These are phyloP conservation scores for Echinops telfairi DNA, from an alignment of 2,113 vertebrate species.

Conservation along the genomic window DNA sequence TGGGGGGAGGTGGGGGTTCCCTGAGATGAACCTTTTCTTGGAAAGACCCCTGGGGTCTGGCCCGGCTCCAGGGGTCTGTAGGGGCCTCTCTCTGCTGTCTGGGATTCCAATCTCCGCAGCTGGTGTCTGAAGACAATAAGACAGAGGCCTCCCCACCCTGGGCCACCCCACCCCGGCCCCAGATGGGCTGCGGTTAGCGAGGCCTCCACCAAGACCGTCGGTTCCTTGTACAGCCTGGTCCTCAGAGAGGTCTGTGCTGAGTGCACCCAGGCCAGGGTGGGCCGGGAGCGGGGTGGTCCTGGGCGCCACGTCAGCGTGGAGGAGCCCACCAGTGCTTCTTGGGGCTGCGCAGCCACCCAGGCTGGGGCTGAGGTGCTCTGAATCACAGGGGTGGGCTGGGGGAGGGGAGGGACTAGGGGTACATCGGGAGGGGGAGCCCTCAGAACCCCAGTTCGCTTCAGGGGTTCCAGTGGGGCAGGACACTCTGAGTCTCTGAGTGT, in stretches of 20 bases:
- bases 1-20: too few relatives aligned
- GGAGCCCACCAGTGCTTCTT: neutral
- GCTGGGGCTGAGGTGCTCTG: neutral
- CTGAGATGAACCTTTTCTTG: slow-evolving; percentile 41
- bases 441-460: neutral
- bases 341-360: neutral
- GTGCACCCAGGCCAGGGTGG: slow-evolving; percentile 61
- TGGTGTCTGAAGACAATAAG: slow-evolving; percentile 76
- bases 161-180: slow-evolving; percentile 79
- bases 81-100: slow-evolving; percentile 72
- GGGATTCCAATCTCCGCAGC: slow-evolving; percentile 69
- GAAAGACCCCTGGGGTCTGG: slow-evolving; percentile 62
- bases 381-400: neutral
- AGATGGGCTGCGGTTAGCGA: slow-evolving; percentile 81
- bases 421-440: too few relatives aligned
- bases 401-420: neutral
- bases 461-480: neutral
- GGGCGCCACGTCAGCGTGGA: neutral
- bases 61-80: slow-evolving; percentile 68
- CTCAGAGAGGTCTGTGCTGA: slow-evolving; percentile 70
- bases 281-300: slow-evolving; percentile 69
- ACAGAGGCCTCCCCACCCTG: slow-evolving; percentile 62
- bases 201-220: slow-evolving; percentile 74
- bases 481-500: too few relatives aligned
- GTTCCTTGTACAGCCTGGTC: slow-evolving; percentile 60